Evolutionary conservation across 2,113 vertebrate genomes (phyloP), one percentile per base, ranked within the genome.

Genomic region (Rhineura floridana): DNA sequence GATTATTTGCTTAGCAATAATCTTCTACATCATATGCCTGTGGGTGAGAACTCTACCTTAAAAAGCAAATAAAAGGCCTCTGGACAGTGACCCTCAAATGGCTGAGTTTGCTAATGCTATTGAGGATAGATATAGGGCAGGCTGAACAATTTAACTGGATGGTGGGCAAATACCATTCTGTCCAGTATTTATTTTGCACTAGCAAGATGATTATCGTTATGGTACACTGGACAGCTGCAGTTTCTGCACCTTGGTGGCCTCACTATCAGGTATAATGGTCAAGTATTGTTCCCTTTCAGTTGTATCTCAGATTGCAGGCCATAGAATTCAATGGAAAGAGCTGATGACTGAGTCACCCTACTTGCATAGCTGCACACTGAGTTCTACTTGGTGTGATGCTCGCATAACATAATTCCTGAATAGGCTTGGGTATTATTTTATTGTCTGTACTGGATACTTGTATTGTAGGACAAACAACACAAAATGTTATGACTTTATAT

Each of bases 1-100:
- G 10, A 4, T 10, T 85, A 10, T 81, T 95, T 90, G 90, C 80
- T 93, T 86, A 94, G 92, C 69, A 42, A 8, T 39, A 36, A 92
- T 80, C 90, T 93, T 73, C 81, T 79, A 84, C 0, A 1, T 87
- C 84, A 5, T 10, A 81, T 2, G 85, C 87, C 89, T 92, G 70
- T 67, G 1, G 15, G 90, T 86, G 89, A 92, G 85, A 44, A 1
- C 90, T 90, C 77, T 81, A 87, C 85, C 91, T 92, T 89, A 46
- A 79, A 93, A 69, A 90, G 88, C 82, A 88, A 94, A 91, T 87
- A 88, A 59, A 83, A 86, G 80, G 0, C 0, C 46, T 90, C 91
- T 88, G 89, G 91, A 89, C 82, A 87, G n/a, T 75, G 76, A 88
- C 91, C 82, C 69, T 90, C 72, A 82, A 73, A 46, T 46, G 30